These are phyloP conservation scores for Pollachius pollachius DNA, from an alignment of 2,113 vertebrate species.

Conservation along the genomic window DNA sequence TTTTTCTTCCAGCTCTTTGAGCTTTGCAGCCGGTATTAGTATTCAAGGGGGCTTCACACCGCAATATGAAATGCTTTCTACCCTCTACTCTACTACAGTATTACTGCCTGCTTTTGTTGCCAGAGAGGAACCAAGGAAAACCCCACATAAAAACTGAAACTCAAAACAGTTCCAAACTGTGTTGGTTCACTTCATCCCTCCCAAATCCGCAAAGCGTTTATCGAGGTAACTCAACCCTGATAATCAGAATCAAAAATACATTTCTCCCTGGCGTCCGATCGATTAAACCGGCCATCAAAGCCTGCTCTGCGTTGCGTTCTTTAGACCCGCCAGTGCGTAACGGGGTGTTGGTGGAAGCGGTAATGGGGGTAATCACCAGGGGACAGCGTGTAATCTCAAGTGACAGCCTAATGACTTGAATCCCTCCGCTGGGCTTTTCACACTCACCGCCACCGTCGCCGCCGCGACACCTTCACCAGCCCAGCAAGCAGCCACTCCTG, in stretches of 20 bases:
- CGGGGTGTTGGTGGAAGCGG: constrained; percentile 53
- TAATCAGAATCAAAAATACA: constrained; percentile 28
- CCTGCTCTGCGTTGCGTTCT: constrained; percentile 31
- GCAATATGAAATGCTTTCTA: constrained; percentile 55
- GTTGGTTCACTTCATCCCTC: no score
- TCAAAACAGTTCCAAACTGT: no score
- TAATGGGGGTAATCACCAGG: constrained; percentile 57
- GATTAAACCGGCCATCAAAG: constrained; percentile 35
- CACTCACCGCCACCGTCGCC: constrained; percentile 22
- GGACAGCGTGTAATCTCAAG: constrained; percentile 70
- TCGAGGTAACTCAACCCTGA: constrained; percentile 19
- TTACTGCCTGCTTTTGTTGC: constrained; percentile 25
- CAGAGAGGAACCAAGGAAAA: not conserved
- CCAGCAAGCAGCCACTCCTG: constrained; percentile 35
- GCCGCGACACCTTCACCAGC: constrained; percentile 46
- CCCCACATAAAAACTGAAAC: no score
- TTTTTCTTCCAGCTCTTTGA: constrained; percentile 51
- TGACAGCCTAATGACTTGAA: constrained; percentile 70
- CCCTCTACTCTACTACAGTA: not conserved
- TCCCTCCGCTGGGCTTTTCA: constrained; percentile 48
- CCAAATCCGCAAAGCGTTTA: not conserved
- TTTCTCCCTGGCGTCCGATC: constrained; percentile 47
- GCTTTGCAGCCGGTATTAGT: constrained; percentile 63
- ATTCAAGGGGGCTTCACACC: constrained; percentile 56
- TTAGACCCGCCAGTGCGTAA: constrained; percentile 31